Percentiles rank a stretch among this genome's conserved stretches.
Evolutionary conservation across 2,797 vertebrate species (phyloP).

Genomic region (Sebastes iracundus): DNA sequence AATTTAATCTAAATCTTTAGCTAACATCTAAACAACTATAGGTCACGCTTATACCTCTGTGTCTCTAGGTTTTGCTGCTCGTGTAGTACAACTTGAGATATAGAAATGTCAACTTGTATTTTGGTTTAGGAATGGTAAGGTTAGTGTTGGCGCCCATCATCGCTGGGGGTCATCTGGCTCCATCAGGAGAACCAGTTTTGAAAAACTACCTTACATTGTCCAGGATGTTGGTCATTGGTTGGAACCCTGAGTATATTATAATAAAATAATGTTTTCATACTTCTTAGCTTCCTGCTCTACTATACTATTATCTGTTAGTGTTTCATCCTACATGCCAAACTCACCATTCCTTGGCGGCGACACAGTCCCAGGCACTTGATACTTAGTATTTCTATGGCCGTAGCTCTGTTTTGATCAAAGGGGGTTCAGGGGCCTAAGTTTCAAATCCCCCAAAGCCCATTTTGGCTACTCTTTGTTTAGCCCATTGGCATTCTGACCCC

Average conservation of each 20-base stretch:
- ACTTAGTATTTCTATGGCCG: conserved; percentile 77
- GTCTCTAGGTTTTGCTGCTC: not conserved
- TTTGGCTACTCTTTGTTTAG: conserved; percentile 86
- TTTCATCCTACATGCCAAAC: conserved; percentile 51
- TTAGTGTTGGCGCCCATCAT: not conserved
- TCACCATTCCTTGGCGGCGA: conserved; percentile 46
- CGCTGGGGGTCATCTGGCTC: not conserved
- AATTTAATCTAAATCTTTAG: not conserved
- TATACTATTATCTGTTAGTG: conserved; percentile 5
- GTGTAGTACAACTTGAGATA: not conserved
- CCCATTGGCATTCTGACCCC: conserved; percentile 88
- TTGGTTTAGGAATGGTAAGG: not conserved
- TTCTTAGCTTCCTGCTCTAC: not conserved
- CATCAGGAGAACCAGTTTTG: not conserved
- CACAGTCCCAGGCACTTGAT: conserved; percentile 71
- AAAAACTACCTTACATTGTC: not conserved
- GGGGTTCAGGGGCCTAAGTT: conserved; percentile 78
- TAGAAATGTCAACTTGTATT: not conserved
- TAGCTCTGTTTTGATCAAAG: conserved; percentile 85
- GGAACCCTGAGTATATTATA: not conserved
- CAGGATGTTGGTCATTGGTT: not conserved
- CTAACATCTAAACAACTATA: not conserved
- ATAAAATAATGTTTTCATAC: not conserved
- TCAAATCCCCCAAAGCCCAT: conserved; percentile 86
- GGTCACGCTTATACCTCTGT: not conserved